phyloP scores from a whole-genome alignment of 2,113 vertebrate genomes.

The Phaethornis superciliosus region DNA sequence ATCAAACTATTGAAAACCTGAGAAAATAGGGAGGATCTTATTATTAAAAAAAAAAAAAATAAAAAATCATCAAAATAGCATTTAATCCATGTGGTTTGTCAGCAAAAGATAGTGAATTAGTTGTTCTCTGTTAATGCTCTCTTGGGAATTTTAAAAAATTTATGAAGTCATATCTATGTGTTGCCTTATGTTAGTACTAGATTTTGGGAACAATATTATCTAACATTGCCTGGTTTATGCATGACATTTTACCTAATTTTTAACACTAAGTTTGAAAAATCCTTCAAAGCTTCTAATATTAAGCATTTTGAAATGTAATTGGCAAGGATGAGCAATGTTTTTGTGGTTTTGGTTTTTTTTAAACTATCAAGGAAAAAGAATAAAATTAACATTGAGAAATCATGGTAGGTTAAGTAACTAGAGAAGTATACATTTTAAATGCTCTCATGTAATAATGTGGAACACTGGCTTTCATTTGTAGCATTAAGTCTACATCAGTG shows the following conservation, averaged over 20 bases:
- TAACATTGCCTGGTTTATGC: background rate
- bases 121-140: background rate
- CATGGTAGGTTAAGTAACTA: background rate
- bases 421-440: background rate
- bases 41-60: background rate
- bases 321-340: background rate
- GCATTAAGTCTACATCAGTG: background rate
- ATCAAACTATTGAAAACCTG: background rate
- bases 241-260: background rate
- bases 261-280: background rate
- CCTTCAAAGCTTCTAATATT: background rate
- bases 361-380: background rate
- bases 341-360: background rate
- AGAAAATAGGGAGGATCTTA: background rate
- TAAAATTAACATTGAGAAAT: background rate
- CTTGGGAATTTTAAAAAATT: background rate
- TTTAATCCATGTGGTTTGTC: background rate
- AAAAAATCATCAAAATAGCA: background rate
- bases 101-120: background rate
- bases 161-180: background rate
- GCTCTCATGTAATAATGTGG: background rate
- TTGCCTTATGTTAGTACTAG: background rate
- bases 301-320: background rate
- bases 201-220: background rate
- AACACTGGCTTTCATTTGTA: slow-evolving; percentile 14